Percentiles rank a stretch among this genome's conserved stretches.
phyloP scores from a whole-genome alignment of 2,797 vertebrate species.

The Menidia menidia region DNA sequence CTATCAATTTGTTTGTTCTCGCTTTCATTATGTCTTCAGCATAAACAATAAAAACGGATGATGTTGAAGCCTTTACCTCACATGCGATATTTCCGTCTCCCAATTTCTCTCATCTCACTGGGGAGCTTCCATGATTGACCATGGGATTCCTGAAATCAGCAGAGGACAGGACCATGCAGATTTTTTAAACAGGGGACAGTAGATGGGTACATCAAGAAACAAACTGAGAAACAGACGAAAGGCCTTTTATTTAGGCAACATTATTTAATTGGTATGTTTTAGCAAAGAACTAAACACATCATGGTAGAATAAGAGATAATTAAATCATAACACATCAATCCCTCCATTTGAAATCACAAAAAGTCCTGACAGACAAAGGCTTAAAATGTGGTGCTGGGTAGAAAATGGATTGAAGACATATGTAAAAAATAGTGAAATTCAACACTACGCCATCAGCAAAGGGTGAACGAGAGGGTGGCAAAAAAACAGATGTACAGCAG shows the following conservation, averaged over 20 bases:
- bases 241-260: slow-evolving; percentile 23
- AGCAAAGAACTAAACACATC: slow-evolving; percentile 24
- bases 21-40: slow-evolving; percentile 53
- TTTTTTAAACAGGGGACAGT: slow-evolving; percentile 57
- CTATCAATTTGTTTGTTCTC: slow-evolving; percentile 35
- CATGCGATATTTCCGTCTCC: slow-evolving; percentile 40
- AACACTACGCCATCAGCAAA: slow-evolving; percentile 46
- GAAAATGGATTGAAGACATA: slow-evolving; percentile 57
- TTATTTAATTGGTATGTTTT: slow-evolving; percentile 11
- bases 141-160: slow-evolving; percentile 72
- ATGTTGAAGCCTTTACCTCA: slow-evolving; percentile 68
- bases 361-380: slow-evolving; percentile 29
- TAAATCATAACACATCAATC: slow-evolving; percentile 48
- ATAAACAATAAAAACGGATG: slow-evolving; percentile 50
- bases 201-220: slow-evolving; percentile 55
- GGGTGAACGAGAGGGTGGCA: slow-evolving; percentile 42
- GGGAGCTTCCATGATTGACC: slow-evolving; percentile 50
- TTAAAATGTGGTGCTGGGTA: slow-evolving; percentile 30
- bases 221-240: slow-evolving; percentile 54
- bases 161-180: slow-evolving; percentile 60
- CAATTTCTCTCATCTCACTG: slow-evolving; percentile 39
- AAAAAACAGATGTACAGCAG: slow-evolving; percentile 44
- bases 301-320: slow-evolving; percentile 46
- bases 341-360: slow-evolving; percentile 35
- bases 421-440: slow-evolving; percentile 48